Base-by-base conservation (phyloP, 2,113 vertebrate genomes). In the Anser brachyrhynchus region DNA sequence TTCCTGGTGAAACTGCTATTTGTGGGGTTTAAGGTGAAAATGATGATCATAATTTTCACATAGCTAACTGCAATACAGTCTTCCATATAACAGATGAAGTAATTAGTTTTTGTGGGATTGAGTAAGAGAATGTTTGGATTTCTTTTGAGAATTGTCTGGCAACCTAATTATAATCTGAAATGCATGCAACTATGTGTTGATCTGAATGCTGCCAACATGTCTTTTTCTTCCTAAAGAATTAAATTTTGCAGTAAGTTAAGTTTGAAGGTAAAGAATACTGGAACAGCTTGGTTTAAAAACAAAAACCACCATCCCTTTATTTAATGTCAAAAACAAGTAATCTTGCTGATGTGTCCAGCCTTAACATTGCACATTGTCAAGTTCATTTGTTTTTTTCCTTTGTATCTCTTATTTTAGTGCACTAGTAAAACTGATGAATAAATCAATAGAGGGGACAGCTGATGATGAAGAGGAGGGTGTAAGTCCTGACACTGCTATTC, bases 391-490 rank as follows among this genome's bases (percentile, higher is more conserved):
- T 23, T 44, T 91, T 59, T 91, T 77, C 11, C 73, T 91, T 75
- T 87, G 2, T 76, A 26, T 96, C 54, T 97, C 31, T 93, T 76
- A 5, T 96, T 96, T 95, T 80, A 99, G 99, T 98, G 99, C 99
- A 96, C 98, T 99, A 96, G 99, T 99, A 92, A 99, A 99, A 96
- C 97, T 99, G 96, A 98, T 99, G 97, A 99, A 99, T 97, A 99
- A 99, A 96, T 99, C 99, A 15, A 99, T 99, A 97, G 99, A 99
- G 84, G 99, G 99, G 77, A 99, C 99, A 85, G 99, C 98, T 87
- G 99, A 99, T 96, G 99, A 99, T 89, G 99, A 99, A 84, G 99
- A 99, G 94, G 99, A 99, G 96, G 99, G 99, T 88, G 99, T 99
- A 90, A 99, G 99, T 96, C 99, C 99, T 84, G 99, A 99, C 96